These are phyloP conservation scores for Diorhabda elongata DNA, from an alignment of 1,140 invertebrate genomes.

Conservation along the genomic window DNA sequence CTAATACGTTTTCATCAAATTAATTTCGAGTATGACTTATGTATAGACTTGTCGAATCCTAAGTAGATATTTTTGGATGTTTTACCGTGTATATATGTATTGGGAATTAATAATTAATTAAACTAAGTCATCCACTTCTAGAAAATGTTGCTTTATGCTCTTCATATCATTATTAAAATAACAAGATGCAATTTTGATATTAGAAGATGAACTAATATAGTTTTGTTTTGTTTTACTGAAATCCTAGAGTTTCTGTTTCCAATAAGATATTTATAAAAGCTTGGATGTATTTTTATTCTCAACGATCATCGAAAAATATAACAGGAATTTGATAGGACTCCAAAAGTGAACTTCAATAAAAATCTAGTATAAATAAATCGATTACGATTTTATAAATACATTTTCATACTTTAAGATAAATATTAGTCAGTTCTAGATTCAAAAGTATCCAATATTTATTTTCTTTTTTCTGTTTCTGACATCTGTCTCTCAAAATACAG, in stretches of 20 bases:
- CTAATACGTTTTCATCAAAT: too few species aligned
- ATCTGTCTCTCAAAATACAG: too few species aligned
- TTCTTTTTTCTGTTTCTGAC: background rate
- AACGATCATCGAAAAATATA: constrained; percentile 1
- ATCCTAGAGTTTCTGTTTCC: background rate
- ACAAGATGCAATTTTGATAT: too few species aligned
- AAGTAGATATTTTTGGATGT: too few species aligned
- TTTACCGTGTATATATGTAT: too few species aligned
- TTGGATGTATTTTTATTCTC: constrained; percentile 1
- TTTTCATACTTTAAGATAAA: background rate
- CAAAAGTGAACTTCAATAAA: background rate
- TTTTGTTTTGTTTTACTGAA: background rate
- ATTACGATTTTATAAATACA: background rate
- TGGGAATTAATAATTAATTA: too few species aligned
- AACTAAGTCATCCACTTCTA: too few species aligned
- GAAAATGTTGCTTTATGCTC: too few species aligned
- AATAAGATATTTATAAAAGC: constrained; percentile 1
- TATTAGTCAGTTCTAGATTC: background rate
- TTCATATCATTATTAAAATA: too few species aligned
- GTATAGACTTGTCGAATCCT: too few species aligned
- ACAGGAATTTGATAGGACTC: background rate
- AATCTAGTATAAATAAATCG: constrained; percentile 1
- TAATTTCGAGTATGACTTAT: too few species aligned
- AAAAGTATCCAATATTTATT: background rate
- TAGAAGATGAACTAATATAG: too few species aligned